Evolutionary conservation across 2,888 invertebrate species (phyloP).

Genomic region (Noctuana brunneofusca): DNA sequence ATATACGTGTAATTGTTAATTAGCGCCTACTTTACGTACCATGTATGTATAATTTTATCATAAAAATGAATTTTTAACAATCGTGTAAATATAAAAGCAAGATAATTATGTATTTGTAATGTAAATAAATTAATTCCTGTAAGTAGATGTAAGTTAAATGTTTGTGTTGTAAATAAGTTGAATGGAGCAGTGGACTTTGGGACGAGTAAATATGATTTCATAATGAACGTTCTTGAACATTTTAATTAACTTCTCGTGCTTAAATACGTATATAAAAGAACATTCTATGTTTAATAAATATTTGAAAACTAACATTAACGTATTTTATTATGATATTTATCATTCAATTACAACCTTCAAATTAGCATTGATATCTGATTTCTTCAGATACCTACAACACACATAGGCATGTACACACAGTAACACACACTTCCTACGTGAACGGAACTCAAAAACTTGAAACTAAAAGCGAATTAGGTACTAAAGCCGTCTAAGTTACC

Average conservation of each 20-base stretch:
- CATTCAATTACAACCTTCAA: no score
- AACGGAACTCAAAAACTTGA: no score
- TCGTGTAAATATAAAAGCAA: constrained; percentile 2
- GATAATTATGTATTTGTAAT: constrained; percentile 1
- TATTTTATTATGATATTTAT: neutral
- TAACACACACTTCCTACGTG: no score
- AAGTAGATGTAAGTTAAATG: constrained; percentile 3
- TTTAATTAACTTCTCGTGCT: neutral
- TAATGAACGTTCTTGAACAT: neutral
- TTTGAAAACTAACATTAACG: neutral
- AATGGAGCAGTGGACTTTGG: neutral
- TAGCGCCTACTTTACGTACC: no score
- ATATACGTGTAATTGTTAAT: no score
- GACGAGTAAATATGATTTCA: constrained; percentile 3
- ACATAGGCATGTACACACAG: no score
- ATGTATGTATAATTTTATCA: no score
- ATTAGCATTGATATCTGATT: no score
- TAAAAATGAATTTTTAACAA: no score
- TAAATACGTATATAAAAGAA: neutral
- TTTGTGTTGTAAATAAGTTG: constrained; percentile 13
- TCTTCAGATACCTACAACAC: no score
- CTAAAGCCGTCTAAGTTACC: no score
- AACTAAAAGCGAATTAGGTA: no score
- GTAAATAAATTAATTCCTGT: constrained; percentile 8
- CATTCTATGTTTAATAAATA: constrained; percentile 8